Conservation (phyloP, 2,888 invertebrate species). For the Lacanobia wlatinum region DNA sequence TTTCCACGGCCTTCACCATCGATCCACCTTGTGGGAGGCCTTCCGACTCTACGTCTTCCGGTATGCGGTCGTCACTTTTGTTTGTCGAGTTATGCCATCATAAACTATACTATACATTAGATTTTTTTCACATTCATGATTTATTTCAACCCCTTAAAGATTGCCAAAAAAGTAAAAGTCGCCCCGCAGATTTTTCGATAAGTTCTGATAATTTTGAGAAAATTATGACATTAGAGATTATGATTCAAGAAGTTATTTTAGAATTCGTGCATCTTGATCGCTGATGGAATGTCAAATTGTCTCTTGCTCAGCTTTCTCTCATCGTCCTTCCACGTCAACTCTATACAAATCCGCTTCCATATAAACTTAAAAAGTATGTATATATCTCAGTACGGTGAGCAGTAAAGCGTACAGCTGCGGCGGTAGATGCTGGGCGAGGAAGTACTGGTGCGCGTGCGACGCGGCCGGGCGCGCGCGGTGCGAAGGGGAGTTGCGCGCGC, state of each 20-base stretch:
- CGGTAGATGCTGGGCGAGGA: constrained; percentile 79
- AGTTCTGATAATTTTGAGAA: neutral
- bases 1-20: neutral
- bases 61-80: too few species aligned
- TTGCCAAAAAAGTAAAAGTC: too few species aligned
- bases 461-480: constrained; percentile 78
- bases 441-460: constrained; percentile 83
- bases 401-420: constrained; percentile 83
- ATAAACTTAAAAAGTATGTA: constrained; percentile 75
- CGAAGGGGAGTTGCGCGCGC: constrained; percentile 77
- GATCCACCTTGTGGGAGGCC: neutral
- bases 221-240: neutral
- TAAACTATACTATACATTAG: too few species aligned
- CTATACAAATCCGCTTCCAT: constrained; percentile 16
- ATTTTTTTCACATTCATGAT: too few species aligned
- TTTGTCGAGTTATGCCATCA: too few species aligned
- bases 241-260: neutral
- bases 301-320: neutral
- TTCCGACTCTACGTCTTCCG: too few species aligned
- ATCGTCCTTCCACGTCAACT: neutral
- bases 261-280: neutral
- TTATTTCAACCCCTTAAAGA: too few species aligned
- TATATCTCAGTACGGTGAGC: constrained; percentile 79
- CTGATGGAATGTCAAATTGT: neutral
- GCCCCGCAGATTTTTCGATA: too few species aligned